phyloP scores from a whole-genome alignment of 2,113 vertebrate genomes.

The Brachirus orientalis region DNA sequence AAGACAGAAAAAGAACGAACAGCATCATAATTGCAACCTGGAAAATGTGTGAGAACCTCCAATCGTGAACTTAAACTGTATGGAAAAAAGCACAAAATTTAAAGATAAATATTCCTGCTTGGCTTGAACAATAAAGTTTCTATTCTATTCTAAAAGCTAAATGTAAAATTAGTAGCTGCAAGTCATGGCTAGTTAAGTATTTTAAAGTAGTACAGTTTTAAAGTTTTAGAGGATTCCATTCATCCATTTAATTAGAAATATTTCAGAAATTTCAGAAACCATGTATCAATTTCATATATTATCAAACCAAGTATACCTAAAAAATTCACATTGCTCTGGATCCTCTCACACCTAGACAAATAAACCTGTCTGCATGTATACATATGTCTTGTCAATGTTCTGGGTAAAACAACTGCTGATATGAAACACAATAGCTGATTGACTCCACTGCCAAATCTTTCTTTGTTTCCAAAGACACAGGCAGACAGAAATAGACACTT shows the following conservation, averaged over 20 bases:
- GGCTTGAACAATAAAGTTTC: neutral
- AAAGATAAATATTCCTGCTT: too few relatives aligned
- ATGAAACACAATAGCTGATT: conserved; percentile 64
- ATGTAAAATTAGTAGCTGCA: neutral
- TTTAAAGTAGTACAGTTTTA: too few relatives aligned
- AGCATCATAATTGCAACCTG: too few relatives aligned
- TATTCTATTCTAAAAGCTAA: neutral
- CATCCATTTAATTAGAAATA: neutral
- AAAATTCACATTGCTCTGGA: neutral
- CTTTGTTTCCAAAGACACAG: conserved; percentile 71
- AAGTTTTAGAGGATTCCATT: neutral
- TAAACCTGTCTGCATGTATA: conserved; percentile 28
- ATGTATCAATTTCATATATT: neutral
- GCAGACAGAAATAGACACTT: conserved; percentile 80
- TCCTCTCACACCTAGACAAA: conserved; percentile 35
- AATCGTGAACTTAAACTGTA: too few relatives aligned
- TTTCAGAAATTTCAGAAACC: neutral
- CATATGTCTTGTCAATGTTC: conserved; percentile 40
- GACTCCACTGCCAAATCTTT: conserved; percentile 43
- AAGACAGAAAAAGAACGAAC: conserved; percentile 1
- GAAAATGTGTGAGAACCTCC: too few relatives aligned
- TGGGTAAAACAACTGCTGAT: conserved; percentile 52
- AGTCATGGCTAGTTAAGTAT: neutral
- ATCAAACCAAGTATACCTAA: conserved; percentile 10
- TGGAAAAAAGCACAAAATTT: too few relatives aligned